A percentile compares a stretch with the other conserved stretches of the same genome.
Evolutionary conservation across 2,888 invertebrate genomes (phyloP).

Genomic region (Phytoseiulus persimilis): DNA sequence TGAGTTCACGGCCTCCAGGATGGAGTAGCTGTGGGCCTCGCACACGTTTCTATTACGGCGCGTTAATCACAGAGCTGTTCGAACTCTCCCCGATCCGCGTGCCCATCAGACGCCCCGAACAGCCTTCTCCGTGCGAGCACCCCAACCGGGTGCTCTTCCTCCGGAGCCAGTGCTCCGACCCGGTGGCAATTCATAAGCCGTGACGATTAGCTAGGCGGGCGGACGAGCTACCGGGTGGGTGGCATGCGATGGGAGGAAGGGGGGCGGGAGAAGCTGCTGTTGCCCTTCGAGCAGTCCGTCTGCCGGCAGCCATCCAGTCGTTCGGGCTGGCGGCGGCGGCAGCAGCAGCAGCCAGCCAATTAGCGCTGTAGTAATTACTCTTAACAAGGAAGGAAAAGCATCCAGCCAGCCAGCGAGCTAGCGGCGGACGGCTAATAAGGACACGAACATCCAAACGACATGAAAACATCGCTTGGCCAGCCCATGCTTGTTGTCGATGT

Average conservation of each 20-base stretch:
- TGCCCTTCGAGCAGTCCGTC: not conserved
- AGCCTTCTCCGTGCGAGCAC: too few species aligned
- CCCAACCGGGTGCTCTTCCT: not conserved
- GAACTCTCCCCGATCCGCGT: too few species aligned
- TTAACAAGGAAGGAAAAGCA: not conserved
- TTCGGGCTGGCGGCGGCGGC: not conserved
- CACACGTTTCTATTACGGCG: too few species aligned
- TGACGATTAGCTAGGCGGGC: not conserved
- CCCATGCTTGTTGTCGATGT: not conserved
- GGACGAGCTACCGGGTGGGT: too few species aligned
- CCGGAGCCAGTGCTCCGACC: not conserved
- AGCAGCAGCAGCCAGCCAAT: not conserved
- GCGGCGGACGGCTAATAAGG: not conserved
- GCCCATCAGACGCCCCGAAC: too few species aligned
- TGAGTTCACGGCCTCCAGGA: too few species aligned
- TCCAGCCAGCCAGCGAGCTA: not conserved
- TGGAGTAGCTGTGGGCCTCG: too few species aligned
- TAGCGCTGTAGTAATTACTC: not conserved
- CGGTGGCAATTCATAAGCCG: not conserved
- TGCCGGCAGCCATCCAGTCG: not conserved
- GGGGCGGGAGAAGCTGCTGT: not conserved
- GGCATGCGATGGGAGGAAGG: not conserved
- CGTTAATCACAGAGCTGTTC: too few species aligned
- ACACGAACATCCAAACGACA: not conserved
- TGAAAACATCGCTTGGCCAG: not conserved